Evolutionary conservation across 2,888 invertebrate genomes (phyloP).

Genomic region (Pachycephus smyrnensis): DNA sequence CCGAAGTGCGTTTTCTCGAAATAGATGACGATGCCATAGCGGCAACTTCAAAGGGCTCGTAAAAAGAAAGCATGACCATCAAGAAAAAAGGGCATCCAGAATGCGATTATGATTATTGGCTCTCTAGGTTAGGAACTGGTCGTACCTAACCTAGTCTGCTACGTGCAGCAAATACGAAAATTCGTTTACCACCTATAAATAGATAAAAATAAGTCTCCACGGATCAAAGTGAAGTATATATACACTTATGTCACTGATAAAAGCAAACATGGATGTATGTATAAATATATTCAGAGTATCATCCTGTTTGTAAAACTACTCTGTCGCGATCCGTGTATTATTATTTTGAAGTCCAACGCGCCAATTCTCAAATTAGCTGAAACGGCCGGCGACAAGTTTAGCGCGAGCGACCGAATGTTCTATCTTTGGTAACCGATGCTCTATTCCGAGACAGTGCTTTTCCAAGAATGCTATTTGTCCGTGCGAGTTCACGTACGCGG

Average conservation of each 20-base stretch:
- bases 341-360: not conserved
- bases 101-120: not conserved
- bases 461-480: constrained; percentile 4
- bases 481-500: not conserved
- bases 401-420: not conserved
- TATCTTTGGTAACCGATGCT: not conserved
- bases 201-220: not conserved
- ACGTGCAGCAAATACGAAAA: not conserved
- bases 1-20: not conserved
- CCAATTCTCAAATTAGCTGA: not conserved
- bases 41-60: not conserved
- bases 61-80: not conserved
- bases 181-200: not conserved
- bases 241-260: not conserved
- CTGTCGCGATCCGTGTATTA: not conserved
- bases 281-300: not conserved
- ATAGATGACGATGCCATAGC: not conserved
- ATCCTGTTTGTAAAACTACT: not conserved
- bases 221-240: not conserved
- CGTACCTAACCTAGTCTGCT: not conserved
- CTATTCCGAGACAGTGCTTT: not conserved
- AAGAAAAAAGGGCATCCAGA: not conserved
- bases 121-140: not conserved
- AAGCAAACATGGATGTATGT: not conserved
- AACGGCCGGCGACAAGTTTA: not conserved